Evolutionary conservation across 2,113 vertebrate genomes (phyloP), one percentile per base, ranked within the genome.

Genomic region (Odocoileus hemionus): DNA sequence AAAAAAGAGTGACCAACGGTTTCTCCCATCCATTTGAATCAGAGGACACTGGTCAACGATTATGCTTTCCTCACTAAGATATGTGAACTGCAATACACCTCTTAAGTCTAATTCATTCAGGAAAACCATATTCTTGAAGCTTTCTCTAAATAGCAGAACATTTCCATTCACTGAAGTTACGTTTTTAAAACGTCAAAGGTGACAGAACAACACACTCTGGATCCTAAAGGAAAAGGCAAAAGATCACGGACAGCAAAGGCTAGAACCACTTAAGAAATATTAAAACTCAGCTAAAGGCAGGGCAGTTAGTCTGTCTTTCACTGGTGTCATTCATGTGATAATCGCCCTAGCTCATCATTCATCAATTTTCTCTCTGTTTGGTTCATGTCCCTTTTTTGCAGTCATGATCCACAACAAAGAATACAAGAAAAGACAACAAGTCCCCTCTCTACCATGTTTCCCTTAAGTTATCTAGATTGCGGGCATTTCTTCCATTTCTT

Each of bases 101-200:
- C 0, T 92, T 93, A 82, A 28, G 91, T 39, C 0, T n/a, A 98
- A 97, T 87, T 94, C 82, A 88, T 89, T 90, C 58, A 93, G 94
- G 89, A 28, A 86, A 97, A 97, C 91, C 93, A 95, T 4, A 92
- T 85, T 25, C 86, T 94, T 97, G 93, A 97, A 94, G 67, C 96
- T 96, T 94, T 93, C 87, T 93, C 82, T 91, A 97, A 83, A 93
- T 28, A 0, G 76, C 64, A 98, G 97, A 98, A 98, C 86, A 94
- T 54, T 95, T 97, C 85, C 52, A 90, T 98, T 96, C 94, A 89
- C 89, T 98, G 98, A 89, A 52, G 92, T 98, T 97, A 97, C 76
- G 96, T 96, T 98, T 95, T 94, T 97, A 90, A 96, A 64, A 98
- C 94, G 98, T 98, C 97, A 98, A 92, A 98, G 79, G 87, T 85